Evolutionary conservation across 1,140 invertebrate species (phyloP), one percentile per base, ranked within the genome.

Genomic region (Hetaerina americana): DNA sequence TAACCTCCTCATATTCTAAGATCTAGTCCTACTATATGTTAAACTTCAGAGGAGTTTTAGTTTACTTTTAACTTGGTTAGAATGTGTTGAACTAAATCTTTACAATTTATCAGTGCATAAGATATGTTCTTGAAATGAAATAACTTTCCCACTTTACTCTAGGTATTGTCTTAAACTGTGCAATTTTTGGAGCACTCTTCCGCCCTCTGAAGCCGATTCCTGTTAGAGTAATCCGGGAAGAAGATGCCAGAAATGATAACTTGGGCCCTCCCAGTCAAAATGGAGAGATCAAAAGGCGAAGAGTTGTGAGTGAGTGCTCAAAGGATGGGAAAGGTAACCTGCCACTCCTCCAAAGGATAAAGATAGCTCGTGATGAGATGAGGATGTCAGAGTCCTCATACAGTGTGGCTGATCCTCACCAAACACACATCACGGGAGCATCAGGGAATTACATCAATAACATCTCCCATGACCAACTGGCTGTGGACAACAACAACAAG

Each of bases 181-280:
- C 86, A 0, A 75, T 93, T n/a, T 93, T 89, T 76, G 93, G 92
- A 15, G 81, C 88, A 0, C 81, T 94, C 76, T 97, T 93, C 78
- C 86, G 91, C 66, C 92, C 92, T 0, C 82, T 95, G 15, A 86
- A 90, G 72, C 89, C 90, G 0, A 80, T 79, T n/a, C 66, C 28
- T 5, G 67, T 31, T 2, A 28, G 26, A 68, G 27, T 28, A 18
- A 1, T 8, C 67, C 25, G 27, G 12, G 67, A 6, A 15, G 49
- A 26, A 10, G 73, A 72, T 10, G 69, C 31, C 1, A 10, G 31
- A 15, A 26, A 25, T 15, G 69, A 70, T 5, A 68, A 68, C 3
- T 28, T 27, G 18, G 27, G 24, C 18, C 15, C 15, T 25, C 18
- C 26, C 12, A 26, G 2, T 27, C 18, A 28, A 68, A 68, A 25